These are phyloP conservation scores for Amia ocellicauda DNA, from an alignment of 2,113 vertebrate genomes.

Conservation along the genomic window DNA sequence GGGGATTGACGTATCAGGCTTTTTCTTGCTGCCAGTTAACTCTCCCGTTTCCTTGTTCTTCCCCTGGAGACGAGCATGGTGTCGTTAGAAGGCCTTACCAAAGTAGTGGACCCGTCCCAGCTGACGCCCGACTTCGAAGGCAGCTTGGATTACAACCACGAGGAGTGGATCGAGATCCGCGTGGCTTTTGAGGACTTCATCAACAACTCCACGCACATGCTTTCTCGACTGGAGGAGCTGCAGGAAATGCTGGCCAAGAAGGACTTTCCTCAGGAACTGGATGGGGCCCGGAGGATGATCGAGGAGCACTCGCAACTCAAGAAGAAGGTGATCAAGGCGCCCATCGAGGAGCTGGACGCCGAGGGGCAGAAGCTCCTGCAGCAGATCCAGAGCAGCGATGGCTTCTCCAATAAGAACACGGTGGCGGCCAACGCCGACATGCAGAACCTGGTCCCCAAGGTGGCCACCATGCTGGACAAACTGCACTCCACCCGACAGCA, in stretches of 20 bases:
- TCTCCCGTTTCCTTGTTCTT: slow-evolving; percentile 26
- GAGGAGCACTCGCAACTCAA: slow-evolving; percentile 90
- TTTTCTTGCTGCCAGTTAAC: no score
- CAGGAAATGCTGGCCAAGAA: slow-evolving; percentile 92
- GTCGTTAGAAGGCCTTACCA: slow-evolving; percentile 96
- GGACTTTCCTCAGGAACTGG: slow-evolving; percentile 89
- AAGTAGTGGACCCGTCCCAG: slow-evolving; percentile 95
- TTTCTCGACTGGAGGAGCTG: slow-evolving; percentile 89
- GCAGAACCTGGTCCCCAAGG: slow-evolving; percentile 86
- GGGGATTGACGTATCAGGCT: no score
- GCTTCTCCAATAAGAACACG: slow-evolving; percentile 79
- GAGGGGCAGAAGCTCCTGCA: slow-evolving; percentile 93
- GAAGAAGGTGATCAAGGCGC: slow-evolving; percentile 92
- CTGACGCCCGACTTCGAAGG: slow-evolving; percentile 95
- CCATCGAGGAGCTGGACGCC: slow-evolving; percentile 88
- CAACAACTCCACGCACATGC: slow-evolving; percentile 83
- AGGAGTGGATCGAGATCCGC: slow-evolving; percentile 96
- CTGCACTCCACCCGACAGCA: slow-evolving; percentile 91
- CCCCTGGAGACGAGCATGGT: slow-evolving; percentile 89
- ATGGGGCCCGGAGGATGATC: slow-evolving; percentile 87
- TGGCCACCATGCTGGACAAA: slow-evolving; percentile 88
- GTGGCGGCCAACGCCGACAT: slow-evolving; percentile 85
- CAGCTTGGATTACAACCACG: slow-evolving; percentile 95
- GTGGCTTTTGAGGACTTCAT: slow-evolving; percentile 92
- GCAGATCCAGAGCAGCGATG: slow-evolving; percentile 90